These are phyloP conservation scores for Atethmia centrago DNA, from an alignment of 2,888 invertebrate species.

Conservation along the genomic window DNA sequence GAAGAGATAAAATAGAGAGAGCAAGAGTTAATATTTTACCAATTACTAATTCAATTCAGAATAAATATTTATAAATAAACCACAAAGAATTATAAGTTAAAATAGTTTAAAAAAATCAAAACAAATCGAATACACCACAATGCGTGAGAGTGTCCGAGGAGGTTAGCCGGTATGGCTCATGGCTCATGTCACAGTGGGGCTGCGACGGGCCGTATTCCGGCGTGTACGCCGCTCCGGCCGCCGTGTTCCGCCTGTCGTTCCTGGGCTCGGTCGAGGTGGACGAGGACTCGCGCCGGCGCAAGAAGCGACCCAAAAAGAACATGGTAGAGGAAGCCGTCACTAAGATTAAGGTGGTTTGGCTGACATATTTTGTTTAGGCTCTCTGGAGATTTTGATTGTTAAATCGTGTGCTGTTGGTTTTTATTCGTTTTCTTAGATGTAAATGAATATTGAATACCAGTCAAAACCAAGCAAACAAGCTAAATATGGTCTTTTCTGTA, in stretches of 20 bases:
- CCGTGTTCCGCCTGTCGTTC: conserved; percentile 95
- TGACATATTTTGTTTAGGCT: conserved; percentile 68
- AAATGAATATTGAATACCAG: not conserved
- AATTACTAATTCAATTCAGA: not conserved
- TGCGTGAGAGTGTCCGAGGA: conserved; percentile 78
- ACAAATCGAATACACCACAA: conserved; percentile 58
- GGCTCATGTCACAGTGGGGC: conserved; percentile 80
- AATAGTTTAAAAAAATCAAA: conserved; percentile 29
- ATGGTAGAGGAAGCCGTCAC: conserved; percentile 97
- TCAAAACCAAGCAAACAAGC: not conserved
- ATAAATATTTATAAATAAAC: not conserved
- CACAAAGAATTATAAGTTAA: not conserved
- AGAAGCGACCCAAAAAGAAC: conserved; percentile 95
- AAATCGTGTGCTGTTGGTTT: conserved; percentile 35
- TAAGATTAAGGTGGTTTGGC: conserved; percentile 94
- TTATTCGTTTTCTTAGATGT: conserved; percentile 17
- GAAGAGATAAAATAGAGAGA: not conserved
- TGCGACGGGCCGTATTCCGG: conserved; percentile 88
- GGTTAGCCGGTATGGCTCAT: conserved; percentile 80
- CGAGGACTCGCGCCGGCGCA: conserved; percentile 94
- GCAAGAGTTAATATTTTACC: too few relatives aligned
- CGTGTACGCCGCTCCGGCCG: conserved; percentile 91
- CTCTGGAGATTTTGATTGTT: conserved; percentile 18
- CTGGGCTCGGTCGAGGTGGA: conserved; percentile 96
- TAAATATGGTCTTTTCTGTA: not conserved